These are phyloP conservation scores for Porites cylindrica DNA, from an alignment of 92 coral and sea anemone genomes.

Conservation along the genomic window DNA sequence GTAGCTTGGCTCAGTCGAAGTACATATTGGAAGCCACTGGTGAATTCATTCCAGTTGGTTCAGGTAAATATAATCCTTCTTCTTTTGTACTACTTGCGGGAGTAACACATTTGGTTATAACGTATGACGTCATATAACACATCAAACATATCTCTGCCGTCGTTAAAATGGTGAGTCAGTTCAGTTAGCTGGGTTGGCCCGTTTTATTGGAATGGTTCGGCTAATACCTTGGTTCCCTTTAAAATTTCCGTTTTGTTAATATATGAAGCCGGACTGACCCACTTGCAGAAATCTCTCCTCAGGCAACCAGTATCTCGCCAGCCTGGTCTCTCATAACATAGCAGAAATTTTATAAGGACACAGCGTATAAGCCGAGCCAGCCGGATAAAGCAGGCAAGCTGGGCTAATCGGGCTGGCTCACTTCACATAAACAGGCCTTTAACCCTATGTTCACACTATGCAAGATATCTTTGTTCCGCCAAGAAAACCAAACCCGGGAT, in stretches of 20 bases:
- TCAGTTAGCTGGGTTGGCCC: not conserved
- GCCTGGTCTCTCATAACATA: not conserved
- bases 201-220: not conserved
- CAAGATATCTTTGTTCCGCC: too few species aligned
- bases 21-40: slow-evolving; percentile 31
- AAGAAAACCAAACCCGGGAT: too few species aligned
- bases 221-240: slow-evolving; percentile 11
- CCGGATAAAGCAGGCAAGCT: too few species aligned
- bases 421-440: too few species aligned
- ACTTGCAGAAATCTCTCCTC: not conserved
- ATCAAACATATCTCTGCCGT: slow-evolving; percentile 9
- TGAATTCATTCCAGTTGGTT: slow-evolving; percentile 44
- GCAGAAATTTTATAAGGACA: not conserved
- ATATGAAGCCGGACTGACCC: slow-evolving; percentile 12
- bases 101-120: not conserved
- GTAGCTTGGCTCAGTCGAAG: slow-evolving; percentile 13
- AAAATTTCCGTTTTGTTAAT: slow-evolving; percentile 4
- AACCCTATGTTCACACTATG: too few species aligned
- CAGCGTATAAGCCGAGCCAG: too few species aligned
- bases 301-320: slow-evolving; percentile 10
- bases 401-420: too few species aligned
- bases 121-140: not conserved
- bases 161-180: slow-evolving; percentile 15
- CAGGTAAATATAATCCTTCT: slow-evolving; percentile 13
- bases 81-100: not conserved